A percentile compares a stretch with the other conserved stretches of the same genome.
Evolutionary conservation across 2,113 vertebrate species (phyloP).

Genomic region (Motacilla alba): DNA sequence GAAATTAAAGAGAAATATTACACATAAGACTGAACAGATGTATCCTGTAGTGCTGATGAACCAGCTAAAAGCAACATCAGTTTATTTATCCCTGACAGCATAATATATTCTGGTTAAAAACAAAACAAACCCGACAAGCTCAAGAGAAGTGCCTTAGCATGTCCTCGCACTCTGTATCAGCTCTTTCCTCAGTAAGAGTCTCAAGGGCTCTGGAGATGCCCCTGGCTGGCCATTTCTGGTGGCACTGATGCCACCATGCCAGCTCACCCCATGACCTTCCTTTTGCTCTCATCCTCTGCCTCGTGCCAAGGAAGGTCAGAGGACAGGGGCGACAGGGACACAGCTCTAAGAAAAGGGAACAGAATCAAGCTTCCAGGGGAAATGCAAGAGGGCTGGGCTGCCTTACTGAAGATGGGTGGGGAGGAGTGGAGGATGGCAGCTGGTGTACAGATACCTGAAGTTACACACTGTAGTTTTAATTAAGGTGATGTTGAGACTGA

Average conservation of each 20-base stretch:
- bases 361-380: background rate
- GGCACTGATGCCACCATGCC: background rate
- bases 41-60: background rate
- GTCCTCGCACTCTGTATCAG: background rate
- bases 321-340: background rate
- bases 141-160: background rate
- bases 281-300: background rate
- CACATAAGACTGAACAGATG: constrained; percentile 18
- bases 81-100: background rate
- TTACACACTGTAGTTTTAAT: background rate
- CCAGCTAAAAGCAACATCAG: constrained; percentile 29
- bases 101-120: background rate
- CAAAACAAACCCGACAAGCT: background rate
- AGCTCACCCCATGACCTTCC: too few relatives aligned
- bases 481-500: background rate
- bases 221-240: background rate
- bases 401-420: background rate
- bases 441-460: background rate
- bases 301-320: background rate
- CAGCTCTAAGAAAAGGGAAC: background rate
- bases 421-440: background rate
- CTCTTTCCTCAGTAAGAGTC: background rate
- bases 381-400: background rate
- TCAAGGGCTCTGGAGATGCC: background rate
- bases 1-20: constrained; percentile 32